These are phyloP conservation scores for Betta splendens DNA, from an alignment of 2,797 vertebrate species.

Conservation along the genomic window DNA sequence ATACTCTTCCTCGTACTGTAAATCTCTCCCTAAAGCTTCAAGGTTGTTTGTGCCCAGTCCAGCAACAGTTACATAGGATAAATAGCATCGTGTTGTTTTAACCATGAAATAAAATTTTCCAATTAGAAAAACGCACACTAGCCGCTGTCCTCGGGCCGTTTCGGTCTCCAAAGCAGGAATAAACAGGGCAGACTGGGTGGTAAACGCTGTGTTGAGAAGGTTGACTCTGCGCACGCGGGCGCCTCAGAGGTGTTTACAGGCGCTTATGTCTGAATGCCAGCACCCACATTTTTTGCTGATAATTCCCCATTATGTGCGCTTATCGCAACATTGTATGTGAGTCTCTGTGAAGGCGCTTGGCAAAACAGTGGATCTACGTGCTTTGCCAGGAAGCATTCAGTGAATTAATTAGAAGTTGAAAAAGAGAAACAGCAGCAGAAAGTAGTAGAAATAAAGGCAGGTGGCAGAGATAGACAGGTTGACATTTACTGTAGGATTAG, in stretches of 20 bases:
- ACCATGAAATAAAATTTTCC: slow-evolving; percentile 30
- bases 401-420: slow-evolving; percentile 64
- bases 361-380: slow-evolving; percentile 46
- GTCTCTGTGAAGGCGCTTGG: slow-evolving; percentile 35
- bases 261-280: slow-evolving; percentile 39
- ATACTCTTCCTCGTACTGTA: neutral
- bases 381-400: slow-evolving; percentile 44
- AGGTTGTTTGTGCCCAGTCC: slow-evolving; percentile 38
- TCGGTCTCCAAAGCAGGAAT: slow-evolving; percentile 24
- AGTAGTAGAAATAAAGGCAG: slow-evolving; percentile 26
- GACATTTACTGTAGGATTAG: slow-evolving; percentile 1
- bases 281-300: slow-evolving; percentile 49
- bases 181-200: slow-evolving; percentile 15
- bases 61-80: slow-evolving; percentile 20
- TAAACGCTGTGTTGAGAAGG: slow-evolving; percentile 24
- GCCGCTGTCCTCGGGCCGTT: neutral
- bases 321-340: slow-evolving; percentile 54
- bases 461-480: slow-evolving; percentile 13
- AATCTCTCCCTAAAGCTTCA: slow-evolving; percentile 16
- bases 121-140: slow-evolving; percentile 33
- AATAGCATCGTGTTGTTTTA: slow-evolving; percentile 47
- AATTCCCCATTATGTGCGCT: slow-evolving; percentile 52
- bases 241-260: slow-evolving; percentile 38
- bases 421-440: slow-evolving; percentile 30
- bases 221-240: slow-evolving; percentile 20